Conservation (phyloP, 1,140 invertebrate species). For the Araneus ventricosus region DNA sequence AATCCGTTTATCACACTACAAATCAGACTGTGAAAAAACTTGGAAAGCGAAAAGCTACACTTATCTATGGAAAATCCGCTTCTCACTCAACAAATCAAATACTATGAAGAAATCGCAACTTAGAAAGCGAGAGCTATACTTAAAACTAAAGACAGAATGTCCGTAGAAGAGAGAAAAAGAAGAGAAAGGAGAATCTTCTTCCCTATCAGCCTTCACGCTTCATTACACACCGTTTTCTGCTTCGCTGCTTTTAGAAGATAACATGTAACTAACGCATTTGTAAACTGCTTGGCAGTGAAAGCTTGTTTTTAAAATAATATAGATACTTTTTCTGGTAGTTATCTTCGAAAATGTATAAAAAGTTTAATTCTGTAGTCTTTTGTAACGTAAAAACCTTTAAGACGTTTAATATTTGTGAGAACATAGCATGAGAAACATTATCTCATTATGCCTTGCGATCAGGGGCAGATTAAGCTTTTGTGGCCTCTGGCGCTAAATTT, state of each 20-base stretch:
- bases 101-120: too few species aligned
- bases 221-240: slow-evolving; percentile 27
- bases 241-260: background rate
- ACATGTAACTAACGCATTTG: background rate
- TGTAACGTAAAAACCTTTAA: too few species aligned
- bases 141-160: background rate
- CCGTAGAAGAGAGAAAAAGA: background rate
- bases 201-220: background rate
- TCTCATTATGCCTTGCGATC: too few species aligned
- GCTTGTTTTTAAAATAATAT: background rate
- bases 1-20: too few species aligned
- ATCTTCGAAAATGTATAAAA: too few species aligned
- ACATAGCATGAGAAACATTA: too few species aligned
- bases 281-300: background rate
- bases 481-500: too few species aligned
- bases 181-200: background rate
- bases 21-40: too few species aligned
- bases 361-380: too few species aligned
- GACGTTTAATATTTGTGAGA: too few species aligned
- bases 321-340: background rate
- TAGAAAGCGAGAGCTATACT: background rate
- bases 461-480: too few species aligned
- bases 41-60: too few species aligned
- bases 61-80: background rate
- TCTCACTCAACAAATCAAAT: background rate